Percentiles rank a stretch among this genome's conserved stretches.
Evolutionary conservation across 2,113 vertebrate species (phyloP).

Genomic region (Pteropus alecto): DNA sequence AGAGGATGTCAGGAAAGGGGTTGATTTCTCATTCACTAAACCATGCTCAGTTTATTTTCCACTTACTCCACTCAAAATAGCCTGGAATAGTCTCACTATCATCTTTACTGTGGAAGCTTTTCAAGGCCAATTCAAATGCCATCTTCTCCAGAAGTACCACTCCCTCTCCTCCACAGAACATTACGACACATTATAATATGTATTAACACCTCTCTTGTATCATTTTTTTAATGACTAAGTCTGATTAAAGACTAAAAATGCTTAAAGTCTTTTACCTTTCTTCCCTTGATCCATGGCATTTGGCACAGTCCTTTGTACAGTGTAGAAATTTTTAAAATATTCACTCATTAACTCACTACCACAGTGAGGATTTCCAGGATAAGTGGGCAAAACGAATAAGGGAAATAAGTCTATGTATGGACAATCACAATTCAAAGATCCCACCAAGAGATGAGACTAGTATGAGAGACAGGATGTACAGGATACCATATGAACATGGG

Average conservation of each 20-base stretch:
- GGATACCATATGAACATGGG: neutral
- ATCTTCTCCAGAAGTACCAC: neutral
- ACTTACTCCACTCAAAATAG: neutral
- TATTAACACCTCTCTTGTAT: neutral
- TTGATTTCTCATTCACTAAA: neutral
- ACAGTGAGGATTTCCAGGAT: neutral
- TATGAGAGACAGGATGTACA: neutral
- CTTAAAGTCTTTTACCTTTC: neutral
- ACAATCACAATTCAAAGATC: neutral
- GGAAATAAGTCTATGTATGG: neutral
- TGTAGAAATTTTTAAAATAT: neutral
- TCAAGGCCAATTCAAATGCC: slow-evolving; percentile 20
- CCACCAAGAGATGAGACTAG: neutral
- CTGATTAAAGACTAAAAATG: neutral
- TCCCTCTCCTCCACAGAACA: neutral
- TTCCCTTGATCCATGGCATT: neutral
- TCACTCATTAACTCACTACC: neutral
- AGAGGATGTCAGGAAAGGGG: neutral
- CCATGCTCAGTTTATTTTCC: neutral
- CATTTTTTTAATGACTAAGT: neutral
- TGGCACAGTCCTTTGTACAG: neutral
- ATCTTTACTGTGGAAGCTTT: neutral
- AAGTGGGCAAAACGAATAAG: neutral
- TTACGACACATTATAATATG: too few species aligned
- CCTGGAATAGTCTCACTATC: neutral